Conservation (phyloP, 2,113 vertebrate species). For the Castor canadensis region DNA sequence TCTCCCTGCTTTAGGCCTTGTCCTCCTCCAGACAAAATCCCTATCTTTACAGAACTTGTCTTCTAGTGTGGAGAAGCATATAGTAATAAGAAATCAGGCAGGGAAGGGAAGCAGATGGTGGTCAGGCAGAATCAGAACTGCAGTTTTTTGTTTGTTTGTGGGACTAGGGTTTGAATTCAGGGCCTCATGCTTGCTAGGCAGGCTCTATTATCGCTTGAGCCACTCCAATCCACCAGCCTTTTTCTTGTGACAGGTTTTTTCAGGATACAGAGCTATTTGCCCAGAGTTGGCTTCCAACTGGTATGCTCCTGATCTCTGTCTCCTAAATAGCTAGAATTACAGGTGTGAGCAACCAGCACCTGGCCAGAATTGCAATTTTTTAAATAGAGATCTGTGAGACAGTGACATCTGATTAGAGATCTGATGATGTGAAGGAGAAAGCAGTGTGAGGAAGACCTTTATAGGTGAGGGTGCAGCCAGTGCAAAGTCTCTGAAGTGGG, state of each 20-base stretch:
- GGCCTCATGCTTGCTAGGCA: too few species aligned
- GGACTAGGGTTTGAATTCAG: too few species aligned
- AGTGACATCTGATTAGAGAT: neutral
- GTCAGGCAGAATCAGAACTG: neutral
- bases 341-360: too few species aligned
- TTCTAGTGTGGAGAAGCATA: neutral
- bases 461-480: neutral
- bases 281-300: too few species aligned
- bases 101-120: neutral
- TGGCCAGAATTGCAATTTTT: too few species aligned
- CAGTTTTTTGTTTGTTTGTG: too few species aligned
- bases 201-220: too few species aligned
- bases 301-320: too few species aligned
- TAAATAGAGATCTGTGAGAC: neutral
- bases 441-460: neutral
- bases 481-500: neutral
- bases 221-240: too few species aligned
- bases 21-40: neutral
- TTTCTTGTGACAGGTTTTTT: too few species aligned
- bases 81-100: neutral
- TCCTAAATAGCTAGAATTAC: too few species aligned
- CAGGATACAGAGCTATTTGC: too few species aligned
- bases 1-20: neutral
- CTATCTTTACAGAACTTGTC: neutral
- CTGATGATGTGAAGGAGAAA: neutral